Conservation (phyloP, 2,113 vertebrate species). For the Xiphias gladius region DNA sequence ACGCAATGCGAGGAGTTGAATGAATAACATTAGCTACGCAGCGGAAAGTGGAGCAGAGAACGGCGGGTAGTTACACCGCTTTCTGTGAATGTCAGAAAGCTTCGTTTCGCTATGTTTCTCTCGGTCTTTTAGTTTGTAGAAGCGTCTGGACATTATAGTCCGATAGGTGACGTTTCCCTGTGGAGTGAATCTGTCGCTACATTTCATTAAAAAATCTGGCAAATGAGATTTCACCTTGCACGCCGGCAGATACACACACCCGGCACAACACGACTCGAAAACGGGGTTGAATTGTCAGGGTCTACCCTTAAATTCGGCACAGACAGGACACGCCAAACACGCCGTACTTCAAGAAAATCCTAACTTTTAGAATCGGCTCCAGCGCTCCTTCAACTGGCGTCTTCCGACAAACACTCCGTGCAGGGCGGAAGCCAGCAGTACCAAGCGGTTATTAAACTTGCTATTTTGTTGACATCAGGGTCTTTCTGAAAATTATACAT, state of each 20-base stretch:
- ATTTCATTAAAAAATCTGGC: slow-evolving; percentile 32
- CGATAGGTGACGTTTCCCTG: slow-evolving; percentile 15
- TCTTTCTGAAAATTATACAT: neutral
- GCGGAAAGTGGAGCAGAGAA: slow-evolving; percentile 62
- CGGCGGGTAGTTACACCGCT: slow-evolving; percentile 2
- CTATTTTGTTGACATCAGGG: neutral
- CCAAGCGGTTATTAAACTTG: slow-evolving; percentile 16
- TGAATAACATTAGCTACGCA: slow-evolving; percentile 59
- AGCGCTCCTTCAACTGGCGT: neutral
- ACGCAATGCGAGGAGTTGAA: slow-evolving; percentile 72
- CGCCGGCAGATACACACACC: neutral
- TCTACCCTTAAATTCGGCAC: slow-evolving; percentile 40
- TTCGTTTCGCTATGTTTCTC: slow-evolving; percentile 4
- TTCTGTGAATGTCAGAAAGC: neutral
- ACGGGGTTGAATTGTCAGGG: neutral
- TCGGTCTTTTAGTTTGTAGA: slow-evolving; percentile 27
- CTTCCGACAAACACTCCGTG: slow-evolving; percentile 4
- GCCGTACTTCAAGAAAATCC: neutral
- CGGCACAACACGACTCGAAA: neutral
- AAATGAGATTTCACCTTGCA: neutral
- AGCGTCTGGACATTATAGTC: neutral
- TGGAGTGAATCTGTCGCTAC: slow-evolving; percentile 3
- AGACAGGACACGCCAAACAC: neutral
- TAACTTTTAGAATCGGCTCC: slow-evolving; percentile 37
- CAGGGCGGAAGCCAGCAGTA: slow-evolving; percentile 53